These are phyloP conservation scores for Paraplagusia blochii DNA, from an alignment of 2,113 vertebrate genomes.

Conservation along the genomic window DNA sequence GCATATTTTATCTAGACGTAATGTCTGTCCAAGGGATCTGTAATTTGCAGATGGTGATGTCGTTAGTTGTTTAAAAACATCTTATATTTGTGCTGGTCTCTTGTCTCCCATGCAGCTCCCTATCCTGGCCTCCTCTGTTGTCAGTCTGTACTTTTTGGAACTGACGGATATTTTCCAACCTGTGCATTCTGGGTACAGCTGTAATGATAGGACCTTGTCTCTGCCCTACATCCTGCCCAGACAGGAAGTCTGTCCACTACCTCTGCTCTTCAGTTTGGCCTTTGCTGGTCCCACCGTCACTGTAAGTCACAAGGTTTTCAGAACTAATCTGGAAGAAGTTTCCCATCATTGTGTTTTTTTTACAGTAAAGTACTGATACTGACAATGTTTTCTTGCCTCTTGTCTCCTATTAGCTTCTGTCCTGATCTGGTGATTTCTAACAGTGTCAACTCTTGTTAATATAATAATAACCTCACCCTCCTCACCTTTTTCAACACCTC, in stretches of 20 bases:
- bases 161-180: conserved; percentile 95
- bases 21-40: too few relatives aligned
- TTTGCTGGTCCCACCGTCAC: conserved; percentile 89
- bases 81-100: background rate
- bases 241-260: conserved; percentile 87
- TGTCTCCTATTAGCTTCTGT: too few relatives aligned
- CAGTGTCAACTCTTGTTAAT: too few relatives aligned
- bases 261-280: conserved; percentile 92
- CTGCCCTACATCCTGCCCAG: conserved; percentile 90
- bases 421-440: too few relatives aligned
- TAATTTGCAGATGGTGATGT: too few relatives aligned
- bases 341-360: too few relatives aligned
- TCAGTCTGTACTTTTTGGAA: conserved; percentile 94
- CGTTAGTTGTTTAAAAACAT: background rate
- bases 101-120: conserved; percentile 77
- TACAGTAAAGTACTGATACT: too few relatives aligned
- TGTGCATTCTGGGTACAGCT: conserved; percentile 91
- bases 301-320: conserved; percentile 62
- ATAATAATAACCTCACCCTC: too few relatives aligned
- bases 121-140: conserved; percentile 91
- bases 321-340: too few relatives aligned
- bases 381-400: too few relatives aligned
- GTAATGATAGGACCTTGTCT: conserved; percentile 91
- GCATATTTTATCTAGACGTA: too few relatives aligned
- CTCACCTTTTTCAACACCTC: too few relatives aligned